Evolutionary conservation across 1,140 invertebrate species (phyloP).

Genomic region (Venustaconcha ellipsiformis): DNA sequence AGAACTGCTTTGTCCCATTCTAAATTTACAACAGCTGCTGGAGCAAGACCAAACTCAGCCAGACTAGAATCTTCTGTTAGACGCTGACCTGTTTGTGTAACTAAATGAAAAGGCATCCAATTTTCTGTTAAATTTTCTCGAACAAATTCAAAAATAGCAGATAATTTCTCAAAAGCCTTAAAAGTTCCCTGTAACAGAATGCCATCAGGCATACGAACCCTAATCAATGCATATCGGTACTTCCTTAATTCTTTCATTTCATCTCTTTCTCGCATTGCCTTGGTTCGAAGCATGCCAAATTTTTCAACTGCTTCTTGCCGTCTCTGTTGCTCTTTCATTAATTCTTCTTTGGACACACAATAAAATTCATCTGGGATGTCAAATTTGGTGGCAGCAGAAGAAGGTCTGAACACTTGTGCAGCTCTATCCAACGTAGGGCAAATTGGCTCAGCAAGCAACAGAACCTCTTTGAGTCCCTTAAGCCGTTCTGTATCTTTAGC

Average conservation of each 20-base stretch:
- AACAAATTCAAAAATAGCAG: constrained; percentile 53
- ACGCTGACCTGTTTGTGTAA: constrained; percentile 50
- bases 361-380: constrained; percentile 88
- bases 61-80: constrained; percentile 57
- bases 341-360: constrained; percentile 80
- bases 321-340: constrained; percentile 85
- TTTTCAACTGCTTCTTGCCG: constrained; percentile 80
- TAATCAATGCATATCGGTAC: constrained; percentile 87
- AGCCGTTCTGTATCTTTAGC: constrained; percentile 68
- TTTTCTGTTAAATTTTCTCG: constrained; percentile 58
- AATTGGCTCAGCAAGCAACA: constrained; percentile 84
- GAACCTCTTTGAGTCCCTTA: constrained; percentile 79
- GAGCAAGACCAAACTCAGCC: constrained; percentile 64
- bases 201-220: constrained; percentile 87
- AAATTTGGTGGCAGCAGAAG: constrained; percentile 75
- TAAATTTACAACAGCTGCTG: constrained; percentile 66
- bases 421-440: constrained; percentile 86
- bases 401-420: constrained; percentile 85
- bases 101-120: constrained; percentile 65
- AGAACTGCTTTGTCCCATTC: constrained; percentile 58
- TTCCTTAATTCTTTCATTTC: constrained; percentile 82
- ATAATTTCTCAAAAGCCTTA: constrained; percentile 58
- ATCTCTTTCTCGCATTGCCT: constrained; percentile 92
- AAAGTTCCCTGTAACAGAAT: constrained; percentile 65
- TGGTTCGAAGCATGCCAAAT: constrained; percentile 86